Conservation (phyloP, 1,140 invertebrate genomes). For the Chironomus tepperi region DNA sequence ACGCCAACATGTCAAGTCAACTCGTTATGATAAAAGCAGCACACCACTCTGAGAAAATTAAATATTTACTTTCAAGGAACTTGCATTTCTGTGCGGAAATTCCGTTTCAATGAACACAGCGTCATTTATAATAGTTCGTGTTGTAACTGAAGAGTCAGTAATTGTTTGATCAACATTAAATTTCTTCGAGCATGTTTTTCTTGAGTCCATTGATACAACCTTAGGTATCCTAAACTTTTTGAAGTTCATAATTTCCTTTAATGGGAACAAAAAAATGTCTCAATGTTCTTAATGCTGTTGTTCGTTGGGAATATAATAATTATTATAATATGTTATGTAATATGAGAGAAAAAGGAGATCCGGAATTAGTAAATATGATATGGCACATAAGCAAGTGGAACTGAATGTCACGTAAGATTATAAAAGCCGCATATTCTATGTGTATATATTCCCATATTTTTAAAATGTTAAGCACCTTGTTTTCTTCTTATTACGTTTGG, state of each 20-base stretch:
- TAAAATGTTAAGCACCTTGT: too few species aligned
- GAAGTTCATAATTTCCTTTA: neutral
- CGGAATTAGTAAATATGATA: neutral
- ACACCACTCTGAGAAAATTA: neutral
- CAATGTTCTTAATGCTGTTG: too few species aligned
- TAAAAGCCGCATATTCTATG: neutral
- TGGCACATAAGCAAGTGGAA: neutral
- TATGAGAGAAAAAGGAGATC: neutral
- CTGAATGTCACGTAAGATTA: slow-evolving; percentile 4
- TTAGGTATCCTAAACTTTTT: neutral
- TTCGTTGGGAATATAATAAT: too few species aligned
- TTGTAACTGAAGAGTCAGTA: neutral
- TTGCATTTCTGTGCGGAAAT: neutral
- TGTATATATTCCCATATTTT: too few species aligned
- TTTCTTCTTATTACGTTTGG: too few species aligned
- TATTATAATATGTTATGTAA: too few species aligned
- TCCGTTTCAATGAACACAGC: neutral
- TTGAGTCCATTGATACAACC: neutral
- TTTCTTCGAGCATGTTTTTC: neutral
- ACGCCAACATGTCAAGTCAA: too few species aligned
- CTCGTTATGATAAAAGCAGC: too few species aligned
- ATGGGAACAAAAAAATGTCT: neutral
- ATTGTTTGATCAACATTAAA: neutral
- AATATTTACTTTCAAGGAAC: neutral
- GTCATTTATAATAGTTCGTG: neutral